Base-by-base conservation (phyloP, 35 echinoderm and acorn worm genomes). In the Lytechinus variegatus region DNA sequence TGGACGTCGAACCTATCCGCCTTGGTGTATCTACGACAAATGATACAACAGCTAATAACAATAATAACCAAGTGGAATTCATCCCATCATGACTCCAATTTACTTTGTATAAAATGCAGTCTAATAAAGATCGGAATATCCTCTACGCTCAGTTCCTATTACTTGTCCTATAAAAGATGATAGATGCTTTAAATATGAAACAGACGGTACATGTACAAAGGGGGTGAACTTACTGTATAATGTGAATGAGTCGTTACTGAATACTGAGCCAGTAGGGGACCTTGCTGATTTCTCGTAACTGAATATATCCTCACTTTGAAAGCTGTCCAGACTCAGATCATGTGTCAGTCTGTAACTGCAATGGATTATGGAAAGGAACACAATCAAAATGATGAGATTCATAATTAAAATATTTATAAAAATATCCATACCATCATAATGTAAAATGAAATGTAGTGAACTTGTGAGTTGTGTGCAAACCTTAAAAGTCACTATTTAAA, bases 331-430 rank as follows among this genome's bases (percentile, higher is more conserved):
- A 86, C 97, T 98, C 21, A 98, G 87, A 54, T 98, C 96, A 93
- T 98, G 97, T 5, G 97, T 98, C 96, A 98, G 87, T 92, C 96
- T 95, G 53, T 98, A 98, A 71, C 97, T 98, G 96, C 87, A 88
- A 90, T 52, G 52, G n/a, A n/a, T n/a, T n/a, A n/a, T n/a, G n/a
- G 52, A 52, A 90, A 52, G 28, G 33, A 90, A 44, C 12, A 29
- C 16, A 79, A 79, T 24, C 66, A 24, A 79, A 44, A 44, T 44
- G 0, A 44, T 44, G 33, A 44, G 66, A 79, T 24, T 79, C 4
- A 79, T 24, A n/a, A 24, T 79, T 72, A 79, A 24, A 14, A 79
- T 71, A 21, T 21, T 79, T 24, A 24, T 71, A 56, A 56, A 56
- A 11, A 11, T 0, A 56, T 56, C 55, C 8, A 44, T 44, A 44